These are phyloP conservation scores for Pharmacophagus antenor DNA, from an alignment of 2,888 invertebrate genomes.

Conservation along the genomic window DNA sequence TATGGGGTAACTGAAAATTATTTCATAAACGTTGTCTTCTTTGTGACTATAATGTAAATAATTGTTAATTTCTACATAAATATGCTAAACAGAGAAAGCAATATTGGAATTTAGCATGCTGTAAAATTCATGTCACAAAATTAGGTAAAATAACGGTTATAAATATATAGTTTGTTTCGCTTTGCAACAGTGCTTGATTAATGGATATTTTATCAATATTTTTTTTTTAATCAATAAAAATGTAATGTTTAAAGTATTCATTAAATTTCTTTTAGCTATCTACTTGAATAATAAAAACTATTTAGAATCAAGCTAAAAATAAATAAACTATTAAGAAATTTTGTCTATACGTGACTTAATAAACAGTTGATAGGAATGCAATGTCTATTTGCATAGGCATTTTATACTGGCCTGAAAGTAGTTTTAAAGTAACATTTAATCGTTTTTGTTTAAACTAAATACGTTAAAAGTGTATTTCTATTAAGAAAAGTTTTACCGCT, in stretches of 20 bases:
- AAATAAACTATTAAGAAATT: too few species aligned
- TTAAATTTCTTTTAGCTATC: constrained; percentile 18
- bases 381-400: constrained; percentile 12
- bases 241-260: constrained; percentile 20
- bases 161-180: background rate
- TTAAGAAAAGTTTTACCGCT: background rate
- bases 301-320: too few species aligned
- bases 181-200: background rate
- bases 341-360: constrained; percentile 18
- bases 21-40: constrained; percentile 44
- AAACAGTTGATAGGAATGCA: constrained; percentile 7
- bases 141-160: constrained; percentile 2
- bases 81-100: constrained; percentile 31
- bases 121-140: constrained; percentile 8
- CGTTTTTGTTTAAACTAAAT: background rate
- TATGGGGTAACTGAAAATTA: constrained; percentile 39
- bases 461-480: background rate
- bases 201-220: constrained; percentile 15
- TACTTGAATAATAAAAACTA: constrained; percentile 19
- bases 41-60: constrained; percentile 50
- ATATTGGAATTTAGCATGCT: constrained; percentile 8
- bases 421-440: background rate
- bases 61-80: constrained; percentile 50
- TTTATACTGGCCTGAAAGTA: background rate
- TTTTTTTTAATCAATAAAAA: constrained; percentile 23